Percentiles rank a stretch among this genome's conserved stretches.
Conservation (phyloP, 1,140 invertebrate species). For the Bombus cullumanus region DNA sequence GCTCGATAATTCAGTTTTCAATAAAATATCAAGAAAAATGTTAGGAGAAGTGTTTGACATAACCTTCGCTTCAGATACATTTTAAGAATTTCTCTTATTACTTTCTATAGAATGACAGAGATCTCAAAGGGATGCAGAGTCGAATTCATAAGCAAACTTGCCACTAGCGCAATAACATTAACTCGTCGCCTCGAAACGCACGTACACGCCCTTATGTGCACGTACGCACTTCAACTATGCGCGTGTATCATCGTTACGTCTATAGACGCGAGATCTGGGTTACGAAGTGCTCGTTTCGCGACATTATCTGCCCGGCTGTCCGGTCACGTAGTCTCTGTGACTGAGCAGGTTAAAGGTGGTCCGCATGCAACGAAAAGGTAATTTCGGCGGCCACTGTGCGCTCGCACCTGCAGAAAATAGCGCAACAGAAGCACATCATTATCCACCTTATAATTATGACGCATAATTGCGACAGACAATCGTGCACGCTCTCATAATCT, state of each 20-base stretch:
- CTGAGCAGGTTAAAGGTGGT: conserved; percentile 40
- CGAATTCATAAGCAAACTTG: neutral
- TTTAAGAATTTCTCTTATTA: neutral
- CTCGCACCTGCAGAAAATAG: conserved; percentile 55
- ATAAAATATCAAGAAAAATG: neutral
- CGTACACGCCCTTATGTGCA: conserved; percentile 12
- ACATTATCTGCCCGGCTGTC: conserved; percentile 58
- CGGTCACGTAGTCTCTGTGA: conserved; percentile 60
- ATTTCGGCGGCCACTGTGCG: conserved; percentile 38
- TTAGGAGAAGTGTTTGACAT: neutral
- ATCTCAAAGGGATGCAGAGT: neutral
- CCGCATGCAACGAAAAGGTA: conserved; percentile 36
- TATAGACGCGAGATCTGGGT: conserved; percentile 50
- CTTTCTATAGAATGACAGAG: neutral
- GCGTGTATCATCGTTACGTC: neutral
- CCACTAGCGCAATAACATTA: conserved; percentile 33
- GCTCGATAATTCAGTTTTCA: neutral
- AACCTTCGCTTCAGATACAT: neutral
- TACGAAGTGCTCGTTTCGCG: conserved; percentile 52
- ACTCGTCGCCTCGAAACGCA: conserved; percentile 18
- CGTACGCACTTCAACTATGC: neutral
- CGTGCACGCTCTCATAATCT: neutral
- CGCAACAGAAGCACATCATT: conserved; percentile 49
- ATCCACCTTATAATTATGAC: conserved; percentile 61
- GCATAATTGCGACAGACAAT: conserved; percentile 51